These are phyloP conservation scores for Trachurus trachurus DNA, from an alignment of 2,797 vertebrate genomes.

Conservation along the genomic window DNA sequence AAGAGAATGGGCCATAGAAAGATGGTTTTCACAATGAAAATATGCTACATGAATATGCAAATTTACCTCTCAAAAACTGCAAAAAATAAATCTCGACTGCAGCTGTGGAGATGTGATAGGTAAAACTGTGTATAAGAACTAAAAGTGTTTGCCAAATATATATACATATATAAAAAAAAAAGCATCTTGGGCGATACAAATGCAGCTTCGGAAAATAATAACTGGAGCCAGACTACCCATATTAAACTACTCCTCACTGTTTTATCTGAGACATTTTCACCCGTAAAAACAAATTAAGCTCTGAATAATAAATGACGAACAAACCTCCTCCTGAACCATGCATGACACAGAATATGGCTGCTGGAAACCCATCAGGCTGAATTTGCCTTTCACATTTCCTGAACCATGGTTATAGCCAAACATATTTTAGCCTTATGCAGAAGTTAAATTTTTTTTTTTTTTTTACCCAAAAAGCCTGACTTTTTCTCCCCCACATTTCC, in stretches of 20 bases:
- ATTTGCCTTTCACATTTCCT: not conserved
- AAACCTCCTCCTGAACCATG: not conserved
- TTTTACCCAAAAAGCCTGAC: too few relatives aligned
- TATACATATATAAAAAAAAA: not conserved
- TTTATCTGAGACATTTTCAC: conserved; percentile 4
- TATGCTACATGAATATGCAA: conserved; percentile 65
- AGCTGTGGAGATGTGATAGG: conserved; percentile 33
- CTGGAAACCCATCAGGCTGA: conserved; percentile 3
- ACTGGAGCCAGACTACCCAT: not conserved
- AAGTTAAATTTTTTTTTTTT: too few relatives aligned
- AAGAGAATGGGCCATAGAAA: conserved; percentile 63
- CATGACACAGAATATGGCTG: not conserved
- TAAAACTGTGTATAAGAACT: conserved; percentile 34
- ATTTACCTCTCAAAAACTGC: conserved; percentile 45
- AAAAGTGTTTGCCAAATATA: conserved; percentile 28
- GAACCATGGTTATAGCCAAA: not conserved
- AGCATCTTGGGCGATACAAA: conserved; percentile 20
- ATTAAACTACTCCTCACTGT: conserved; percentile 14
- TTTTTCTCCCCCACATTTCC: not conserved
- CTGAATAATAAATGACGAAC: not conserved
- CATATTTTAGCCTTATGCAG: not conserved
- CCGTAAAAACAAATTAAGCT: not conserved
- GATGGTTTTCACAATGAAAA: conserved; percentile 58
- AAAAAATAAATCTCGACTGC: conserved; percentile 59
- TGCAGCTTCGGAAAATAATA: conserved; percentile 14